Evolutionary conservation across 2,797 vertebrate species (phyloP), one percentile per base, ranked within the genome.

Genomic region (Karalla daura): DNA sequence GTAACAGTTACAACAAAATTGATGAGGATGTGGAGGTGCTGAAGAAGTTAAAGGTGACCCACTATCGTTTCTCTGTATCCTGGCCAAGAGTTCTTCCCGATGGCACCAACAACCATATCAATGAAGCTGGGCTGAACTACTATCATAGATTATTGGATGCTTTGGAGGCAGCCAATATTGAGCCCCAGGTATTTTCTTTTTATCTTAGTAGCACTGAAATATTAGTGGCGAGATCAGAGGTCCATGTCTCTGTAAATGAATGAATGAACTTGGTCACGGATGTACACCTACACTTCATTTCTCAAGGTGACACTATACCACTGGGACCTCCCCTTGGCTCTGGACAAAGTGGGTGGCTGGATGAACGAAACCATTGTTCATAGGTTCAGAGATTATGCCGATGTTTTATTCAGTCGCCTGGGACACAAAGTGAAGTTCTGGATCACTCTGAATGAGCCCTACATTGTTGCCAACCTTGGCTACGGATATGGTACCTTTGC

Each of bases 401-500:
- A 96, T 6, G 66, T 96, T 69, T 84, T 96, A 47, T 97, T 96
- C 86, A 91, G 78, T 61, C 92, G 78, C 46, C 87, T 97, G 8
- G 96, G 95, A 32, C 74, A 91, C 69, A 96, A 90, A 78, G 96
- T 96, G 36, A 96, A 96, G 74, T 96, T 96, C 51, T 97, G 96
- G 96, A 95, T 97, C 83, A 97, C 96, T 1, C 7, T 96, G 46
- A 97, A 98, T 35, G 95, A 98, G 68, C 95, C 96, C 7, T 96
- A 92, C 30, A 93, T 91, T 66, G 37, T 93, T 0, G 95, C 95
- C 0, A 84, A 89, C 52, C 23, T 91, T 1, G 96, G 96, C 35
- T 92, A 97, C 44, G 95, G 95, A 15, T 88, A 87, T 3, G 96
- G 95, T 13, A 87, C 84, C 4, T 79, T 92, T 20, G 96, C 96